Base-by-base conservation (phyloP, 2,113 vertebrate species). In the Theristicus caerulescens region DNA sequence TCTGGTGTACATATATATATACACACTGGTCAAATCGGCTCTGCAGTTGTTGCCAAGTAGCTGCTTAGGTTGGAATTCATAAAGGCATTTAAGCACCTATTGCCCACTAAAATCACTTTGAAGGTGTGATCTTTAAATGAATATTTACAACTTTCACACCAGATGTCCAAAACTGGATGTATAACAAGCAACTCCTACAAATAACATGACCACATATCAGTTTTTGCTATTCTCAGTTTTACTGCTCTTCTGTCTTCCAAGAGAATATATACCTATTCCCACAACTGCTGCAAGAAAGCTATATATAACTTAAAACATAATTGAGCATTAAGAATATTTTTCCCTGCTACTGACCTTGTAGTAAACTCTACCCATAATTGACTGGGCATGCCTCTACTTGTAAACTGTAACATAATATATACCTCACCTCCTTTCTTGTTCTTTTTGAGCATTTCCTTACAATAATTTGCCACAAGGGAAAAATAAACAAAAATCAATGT, bases 261-360 rank as follows among this genome's bases (percentile, higher is more conserved):
- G 34, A 58, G 18, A 77, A 52, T 1, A 1, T 32, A n/a, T 15
- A 71, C 4, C 16, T 76, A 16, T 52, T 86, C 27, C 66, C 20
- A 42, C 21, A 66, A 72, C 17, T 64, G 13, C 58, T 86, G n/a
- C 31, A 69, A 77, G 70, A 64, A 78, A 44, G 26, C 24, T 49
- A 29, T 49, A 11, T 69, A 5, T 44, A 44, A 47, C 31, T 62
- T 71, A 58, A 71, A 94, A 44, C 6, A 38, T 6, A 58, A 82
- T 3, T 88, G n/a, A 85, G 7, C 22, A 51, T 36, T 46, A 31
- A 34, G 24, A 64, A 64, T n/a, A 52, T 14, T 65, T 73, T 74
- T 65, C 3, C 9, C 55, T 83, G 6, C 7, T 83, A 27, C 22
- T 55, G 24, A 70, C 40, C 31, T 83, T 0, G 0, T 40, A 58